phyloP scores from a whole-genome alignment of 2,113 vertebrate species.

The Nibea coibor region DNA sequence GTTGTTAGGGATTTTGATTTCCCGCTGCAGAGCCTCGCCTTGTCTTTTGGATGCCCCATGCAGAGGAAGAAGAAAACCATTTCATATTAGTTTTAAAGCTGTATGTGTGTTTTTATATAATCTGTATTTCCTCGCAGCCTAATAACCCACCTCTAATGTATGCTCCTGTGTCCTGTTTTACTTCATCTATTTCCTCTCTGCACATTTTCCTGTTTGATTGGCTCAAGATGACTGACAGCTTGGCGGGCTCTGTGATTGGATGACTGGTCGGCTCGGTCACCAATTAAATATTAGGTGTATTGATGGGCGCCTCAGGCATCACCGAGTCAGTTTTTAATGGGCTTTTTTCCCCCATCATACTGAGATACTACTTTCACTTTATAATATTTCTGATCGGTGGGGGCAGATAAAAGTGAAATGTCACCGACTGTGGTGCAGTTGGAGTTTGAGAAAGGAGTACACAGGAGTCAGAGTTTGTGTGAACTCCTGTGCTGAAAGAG shows the following conservation, averaged over 20 bases:
- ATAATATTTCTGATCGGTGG: conserved; percentile 2
- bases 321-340: neutral
- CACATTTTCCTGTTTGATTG: conserved; percentile 28
- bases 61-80: conserved; percentile 41
- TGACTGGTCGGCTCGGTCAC: conserved; percentile 2
- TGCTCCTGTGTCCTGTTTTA: neutral
- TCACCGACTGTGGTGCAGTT: neutral
- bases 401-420: neutral
- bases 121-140: neutral
- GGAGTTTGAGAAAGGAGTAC: conserved; percentile 4
- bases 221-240: conserved; percentile 29
- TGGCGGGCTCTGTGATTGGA: conserved; percentile 41
- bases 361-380: neutral
- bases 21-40: conserved; percentile 17
- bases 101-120: neutral
- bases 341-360: neutral
- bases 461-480: neutral
- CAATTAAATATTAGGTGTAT: conserved; percentile 10
- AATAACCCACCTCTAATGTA: neutral
- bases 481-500: neutral
- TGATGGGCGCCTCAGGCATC: conserved; percentile 7
- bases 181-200: neutral
- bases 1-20: conserved; percentile 68
- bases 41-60: conserved; percentile 33
- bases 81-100: conserved; percentile 44